These are phyloP conservation scores for Philopotamus ludificatus DNA, from an alignment of 1,140 invertebrate species.

Conservation along the genomic window DNA sequence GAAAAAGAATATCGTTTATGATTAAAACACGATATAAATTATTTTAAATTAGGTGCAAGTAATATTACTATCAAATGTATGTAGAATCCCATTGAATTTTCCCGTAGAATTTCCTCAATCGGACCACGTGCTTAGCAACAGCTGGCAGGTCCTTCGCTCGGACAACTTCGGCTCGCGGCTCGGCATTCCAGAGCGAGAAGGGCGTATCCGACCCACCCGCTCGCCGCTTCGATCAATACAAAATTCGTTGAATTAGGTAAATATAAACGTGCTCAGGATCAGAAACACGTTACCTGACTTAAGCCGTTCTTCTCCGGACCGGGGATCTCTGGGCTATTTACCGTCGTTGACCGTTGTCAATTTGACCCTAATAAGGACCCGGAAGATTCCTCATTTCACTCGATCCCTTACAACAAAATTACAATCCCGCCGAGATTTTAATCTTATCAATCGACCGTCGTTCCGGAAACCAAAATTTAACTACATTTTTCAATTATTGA, in stretches of 20 bases:
- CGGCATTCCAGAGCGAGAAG: background rate
- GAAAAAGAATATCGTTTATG: too few relatives aligned
- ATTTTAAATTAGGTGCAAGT: too few relatives aligned
- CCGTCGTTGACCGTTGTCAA: too few relatives aligned
- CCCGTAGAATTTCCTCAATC: background rate
- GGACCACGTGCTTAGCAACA: conserved; percentile 38
- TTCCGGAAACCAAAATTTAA: too few relatives aligned
- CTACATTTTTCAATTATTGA: too few relatives aligned
- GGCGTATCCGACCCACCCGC: conserved; percentile 1
- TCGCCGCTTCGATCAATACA: conserved; percentile 33
- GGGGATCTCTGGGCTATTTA: background rate
- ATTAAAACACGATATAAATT: too few relatives aligned
- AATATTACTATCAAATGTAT: too few relatives aligned
- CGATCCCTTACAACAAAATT: too few relatives aligned
- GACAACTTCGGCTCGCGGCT: background rate
- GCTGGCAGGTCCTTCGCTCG: conserved; percentile 19
- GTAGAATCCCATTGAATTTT: background rate
- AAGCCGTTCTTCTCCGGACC: background rate
- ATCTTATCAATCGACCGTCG: too few relatives aligned
- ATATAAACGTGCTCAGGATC: conserved; percentile 23
- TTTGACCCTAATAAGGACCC: too few relatives aligned
- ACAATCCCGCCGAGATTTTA: too few relatives aligned
- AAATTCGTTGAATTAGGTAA: conserved; percentile 28
- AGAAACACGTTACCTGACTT: background rate
- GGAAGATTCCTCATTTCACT: too few relatives aligned